phyloP scores from a whole-genome alignment of 1,140 invertebrate species.

The Vanessa tameamea region DNA sequence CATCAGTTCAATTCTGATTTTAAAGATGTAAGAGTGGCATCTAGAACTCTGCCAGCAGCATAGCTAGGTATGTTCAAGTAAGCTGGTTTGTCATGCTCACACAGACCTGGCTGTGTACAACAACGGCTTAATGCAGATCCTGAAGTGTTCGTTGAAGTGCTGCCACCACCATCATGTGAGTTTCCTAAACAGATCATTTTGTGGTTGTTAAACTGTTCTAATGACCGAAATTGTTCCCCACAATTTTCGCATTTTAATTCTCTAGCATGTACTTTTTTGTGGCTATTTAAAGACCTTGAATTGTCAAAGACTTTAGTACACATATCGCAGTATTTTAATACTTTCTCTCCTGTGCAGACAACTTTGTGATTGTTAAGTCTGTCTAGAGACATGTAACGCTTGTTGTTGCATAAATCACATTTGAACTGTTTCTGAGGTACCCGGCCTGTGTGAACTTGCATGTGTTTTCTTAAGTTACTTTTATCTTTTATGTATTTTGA shows the following conservation, averaged over 20 bases:
- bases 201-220: slow-evolving; percentile 79
- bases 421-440: slow-evolving; percentile 81
- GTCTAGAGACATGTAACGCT: slow-evolving; percentile 79
- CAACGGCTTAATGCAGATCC: slow-evolving; percentile 60
- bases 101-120: slow-evolving; percentile 74
- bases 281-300: slow-evolving; percentile 80
- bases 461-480: slow-evolving; percentile 79
- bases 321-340: slow-evolving; percentile 80
- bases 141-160: slow-evolving; percentile 42
- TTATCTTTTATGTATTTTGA: slow-evolving; percentile 81
- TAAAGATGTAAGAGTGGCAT: slow-evolving; percentile 75
- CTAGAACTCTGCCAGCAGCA: slow-evolving; percentile 69
- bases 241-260: slow-evolving; percentile 79
- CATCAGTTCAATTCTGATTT: slow-evolving; percentile 79
- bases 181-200: slow-evolving; percentile 71
- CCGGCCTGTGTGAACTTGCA: slow-evolving; percentile 80
- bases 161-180: slow-evolving; percentile 56
- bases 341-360: slow-evolving; percentile 79
- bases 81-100: slow-evolving; percentile 79
- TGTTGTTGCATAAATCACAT: slow-evolving; percentile 80
- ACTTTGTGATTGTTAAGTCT: slow-evolving; percentile 79
- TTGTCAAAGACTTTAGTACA: slow-evolving; percentile 81
- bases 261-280: slow-evolving; percentile 80
- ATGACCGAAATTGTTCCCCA: slow-evolving; percentile 77
- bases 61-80: slow-evolving; percentile 79